phyloP scores from a whole-genome alignment of 2,113 vertebrate species.

The Pangasianodon hypophthalmus region DNA sequence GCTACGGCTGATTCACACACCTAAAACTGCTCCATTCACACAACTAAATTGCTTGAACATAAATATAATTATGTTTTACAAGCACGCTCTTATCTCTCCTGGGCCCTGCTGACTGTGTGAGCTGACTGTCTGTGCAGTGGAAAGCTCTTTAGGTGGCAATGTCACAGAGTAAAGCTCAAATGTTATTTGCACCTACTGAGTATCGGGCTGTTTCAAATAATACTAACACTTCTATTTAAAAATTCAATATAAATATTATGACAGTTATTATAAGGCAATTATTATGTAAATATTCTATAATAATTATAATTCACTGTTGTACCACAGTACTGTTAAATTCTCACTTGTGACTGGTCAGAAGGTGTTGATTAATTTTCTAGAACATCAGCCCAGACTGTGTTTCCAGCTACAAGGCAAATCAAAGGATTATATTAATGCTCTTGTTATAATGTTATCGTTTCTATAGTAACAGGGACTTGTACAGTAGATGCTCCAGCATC shows the following conservation, averaged over 20 bases:
- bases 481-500: neutral
- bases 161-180: constrained; percentile 58
- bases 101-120: constrained; percentile 59
- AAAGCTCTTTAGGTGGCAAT: constrained; percentile 68
- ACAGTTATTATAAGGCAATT: neutral
- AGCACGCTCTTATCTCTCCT: constrained; percentile 73
- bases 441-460: neutral
- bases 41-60: constrained; percentile 59
- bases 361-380: neutral
- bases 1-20: constrained; percentile 75
- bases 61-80: constrained; percentile 79
- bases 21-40: constrained; percentile 73
- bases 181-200: neutral
- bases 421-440: no score
- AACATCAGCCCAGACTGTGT: no score
- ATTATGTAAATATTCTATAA: neutral
- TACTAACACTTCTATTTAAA: neutral
- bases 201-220: neutral
- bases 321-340: neutral
- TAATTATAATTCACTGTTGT: neutral
- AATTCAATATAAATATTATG: neutral
- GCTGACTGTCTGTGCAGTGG: constrained; percentile 59
- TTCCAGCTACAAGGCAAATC: neutral
- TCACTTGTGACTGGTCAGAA: neutral
- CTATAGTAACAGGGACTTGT: neutral